phyloP scores from a whole-genome alignment of 1,140 invertebrate species.

The Microplitis demolitor region DNA sequence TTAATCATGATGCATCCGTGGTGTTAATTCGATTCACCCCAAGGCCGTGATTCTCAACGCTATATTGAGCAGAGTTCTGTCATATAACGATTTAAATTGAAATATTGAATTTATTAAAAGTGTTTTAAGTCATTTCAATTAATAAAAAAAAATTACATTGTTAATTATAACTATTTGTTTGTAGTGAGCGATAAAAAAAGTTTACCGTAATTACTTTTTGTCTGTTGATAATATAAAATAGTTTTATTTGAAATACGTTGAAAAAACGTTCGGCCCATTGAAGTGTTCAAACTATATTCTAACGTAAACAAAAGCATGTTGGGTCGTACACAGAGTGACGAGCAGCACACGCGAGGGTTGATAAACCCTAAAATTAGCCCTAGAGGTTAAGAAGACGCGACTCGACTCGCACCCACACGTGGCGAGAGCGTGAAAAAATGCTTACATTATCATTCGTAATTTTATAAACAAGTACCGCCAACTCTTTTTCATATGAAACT shows the following conservation, averaged over 20 bases:
- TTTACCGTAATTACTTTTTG: not conserved
- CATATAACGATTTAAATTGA: too few relatives aligned
- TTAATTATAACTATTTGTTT: too few relatives aligned
- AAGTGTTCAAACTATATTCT: constrained; percentile 10
- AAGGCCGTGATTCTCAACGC: too few relatives aligned
- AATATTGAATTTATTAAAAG: too few relatives aligned
- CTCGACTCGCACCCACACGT: constrained; percentile 40
- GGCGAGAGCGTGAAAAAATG: constrained; percentile 57
- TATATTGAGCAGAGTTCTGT: too few relatives aligned
- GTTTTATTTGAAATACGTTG: not conserved
- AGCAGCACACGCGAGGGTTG: constrained; percentile 42
- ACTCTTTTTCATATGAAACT: not conserved
- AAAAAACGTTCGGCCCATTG: not conserved
- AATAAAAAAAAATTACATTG: not conserved
- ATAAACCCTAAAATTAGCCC: constrained; percentile 61
- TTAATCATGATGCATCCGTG: too few relatives aligned
- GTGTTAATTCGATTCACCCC: too few relatives aligned
- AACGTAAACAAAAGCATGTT: constrained; percentile 1
- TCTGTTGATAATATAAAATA: not conserved
- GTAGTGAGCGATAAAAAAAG: not conserved
- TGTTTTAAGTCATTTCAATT: not conserved
- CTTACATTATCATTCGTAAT: constrained; percentile 63
- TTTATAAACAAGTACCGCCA: constrained; percentile 51
- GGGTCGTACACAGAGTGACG: not conserved
- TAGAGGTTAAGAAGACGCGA: constrained; percentile 34